Evolutionary conservation across 2,888 invertebrate genomes (phyloP).

Genomic region (Seira ritae): DNA sequence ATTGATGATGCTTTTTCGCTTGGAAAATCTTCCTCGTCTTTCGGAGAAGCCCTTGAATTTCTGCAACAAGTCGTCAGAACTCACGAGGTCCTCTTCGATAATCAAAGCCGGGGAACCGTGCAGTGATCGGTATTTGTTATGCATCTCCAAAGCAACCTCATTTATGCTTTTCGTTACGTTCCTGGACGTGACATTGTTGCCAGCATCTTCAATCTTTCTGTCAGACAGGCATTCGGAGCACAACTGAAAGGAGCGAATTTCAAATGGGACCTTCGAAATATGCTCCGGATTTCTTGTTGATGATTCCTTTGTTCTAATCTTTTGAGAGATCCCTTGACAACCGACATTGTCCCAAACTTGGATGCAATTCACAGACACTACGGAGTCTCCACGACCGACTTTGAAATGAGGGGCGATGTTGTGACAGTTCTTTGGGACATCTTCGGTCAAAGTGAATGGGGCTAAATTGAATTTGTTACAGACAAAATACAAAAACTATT

Average conservation of each 20-base stretch:
- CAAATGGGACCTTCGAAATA: background rate
- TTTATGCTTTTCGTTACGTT: background rate
- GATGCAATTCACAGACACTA: background rate
- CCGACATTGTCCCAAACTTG: background rate
- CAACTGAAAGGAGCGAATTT: background rate
- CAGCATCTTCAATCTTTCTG: background rate
- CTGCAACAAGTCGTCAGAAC: background rate
- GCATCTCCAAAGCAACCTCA: background rate
- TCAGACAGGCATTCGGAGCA: background rate
- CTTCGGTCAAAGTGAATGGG: background rate
- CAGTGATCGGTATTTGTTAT: background rate
- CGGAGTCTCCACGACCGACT: background rate
- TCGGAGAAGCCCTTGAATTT: background rate
- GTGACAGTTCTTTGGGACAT: background rate
- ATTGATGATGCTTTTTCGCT: background rate
- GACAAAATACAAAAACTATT: background rate
- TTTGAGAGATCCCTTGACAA: background rate
- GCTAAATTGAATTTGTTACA: too few relatives aligned
- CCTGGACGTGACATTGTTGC: background rate
- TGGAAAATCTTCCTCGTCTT: background rate
- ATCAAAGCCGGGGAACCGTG: background rate
- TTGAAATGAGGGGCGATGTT: background rate
- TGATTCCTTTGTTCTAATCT: background rate
- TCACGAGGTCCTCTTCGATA: background rate
- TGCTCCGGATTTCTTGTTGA: background rate